A percentile compares a stretch with the other conserved stretches of the same genome.
Evolutionary conservation across 1,140 invertebrate species (phyloP).

Genomic region (Orchesella cincta): DNA sequence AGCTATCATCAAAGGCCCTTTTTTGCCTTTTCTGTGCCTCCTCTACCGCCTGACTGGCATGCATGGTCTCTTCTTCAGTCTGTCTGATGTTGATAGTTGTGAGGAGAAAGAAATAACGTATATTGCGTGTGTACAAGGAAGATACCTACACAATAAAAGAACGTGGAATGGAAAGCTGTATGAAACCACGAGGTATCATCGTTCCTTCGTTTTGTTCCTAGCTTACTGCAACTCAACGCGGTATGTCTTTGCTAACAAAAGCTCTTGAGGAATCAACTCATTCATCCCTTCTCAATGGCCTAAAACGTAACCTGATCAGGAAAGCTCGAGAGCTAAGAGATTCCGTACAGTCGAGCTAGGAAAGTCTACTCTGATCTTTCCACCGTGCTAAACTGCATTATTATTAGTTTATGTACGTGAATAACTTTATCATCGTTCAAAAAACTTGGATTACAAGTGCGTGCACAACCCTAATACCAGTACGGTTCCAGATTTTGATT

Average conservation of each 20-base stretch:
- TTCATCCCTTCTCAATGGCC: constrained; percentile 15
- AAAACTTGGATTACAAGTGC: constrained; percentile 15
- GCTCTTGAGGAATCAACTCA: constrained; percentile 6
- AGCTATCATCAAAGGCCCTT: no score
- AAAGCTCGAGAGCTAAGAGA: not conserved
- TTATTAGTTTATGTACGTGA: constrained; percentile 1
- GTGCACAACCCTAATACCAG: constrained; percentile 22
- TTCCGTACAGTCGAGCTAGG: no score
- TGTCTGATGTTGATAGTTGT: no score
- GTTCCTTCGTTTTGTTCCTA: not conserved
- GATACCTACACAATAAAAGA: not conserved
- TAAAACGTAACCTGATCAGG: constrained; percentile 15
- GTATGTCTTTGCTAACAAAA: not conserved
- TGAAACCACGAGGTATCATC: not conserved
- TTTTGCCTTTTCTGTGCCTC: no score
- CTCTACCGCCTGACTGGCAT: no score
- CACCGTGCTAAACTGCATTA: not conserved
- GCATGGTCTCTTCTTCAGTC: no score
- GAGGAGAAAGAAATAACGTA: not conserved
- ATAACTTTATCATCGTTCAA: constrained; percentile 14
- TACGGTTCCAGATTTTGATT: constrained; percentile 22
- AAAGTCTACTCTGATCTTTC: no score
- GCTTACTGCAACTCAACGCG: not conserved
- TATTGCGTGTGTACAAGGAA: not conserved
- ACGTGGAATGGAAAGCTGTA: not conserved